Conservation (phyloP, 2,113 vertebrate species). For the Agapornis roseicollis region DNA sequence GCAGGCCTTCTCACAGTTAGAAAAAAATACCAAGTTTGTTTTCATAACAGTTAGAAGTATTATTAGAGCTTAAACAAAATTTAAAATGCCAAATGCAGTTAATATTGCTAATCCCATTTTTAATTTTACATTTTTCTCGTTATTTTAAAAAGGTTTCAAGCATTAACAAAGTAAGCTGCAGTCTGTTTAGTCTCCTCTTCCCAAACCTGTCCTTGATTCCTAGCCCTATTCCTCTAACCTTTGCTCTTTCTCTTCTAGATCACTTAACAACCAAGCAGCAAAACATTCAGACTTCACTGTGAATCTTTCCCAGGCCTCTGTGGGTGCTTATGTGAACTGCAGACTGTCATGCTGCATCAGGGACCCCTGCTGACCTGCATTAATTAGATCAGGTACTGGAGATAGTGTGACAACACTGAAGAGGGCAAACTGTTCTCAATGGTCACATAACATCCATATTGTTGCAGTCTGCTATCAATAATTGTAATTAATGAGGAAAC, state of each 20-base stretch:
- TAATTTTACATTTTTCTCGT: not conserved
- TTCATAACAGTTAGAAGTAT: not conserved
- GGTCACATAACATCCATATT: not conserved
- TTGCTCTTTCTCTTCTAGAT: not conserved
- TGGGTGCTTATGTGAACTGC: not conserved
- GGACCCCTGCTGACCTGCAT: accelerated
- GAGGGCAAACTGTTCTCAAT: not conserved
- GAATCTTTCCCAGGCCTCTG: not conserved
- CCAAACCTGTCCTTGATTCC: accelerated
- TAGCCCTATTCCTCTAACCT: not conserved
- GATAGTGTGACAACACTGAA: not conserved
- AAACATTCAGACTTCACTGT: not conserved
- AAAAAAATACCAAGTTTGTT: not conserved
- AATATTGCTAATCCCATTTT: not conserved
- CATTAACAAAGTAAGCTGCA: not conserved
- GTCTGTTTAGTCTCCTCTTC: not conserved
- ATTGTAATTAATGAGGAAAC: not conserved
- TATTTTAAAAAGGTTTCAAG: not conserved
- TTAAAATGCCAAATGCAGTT: not conserved
- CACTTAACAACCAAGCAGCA: not conserved
- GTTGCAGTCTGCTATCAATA: not conserved
- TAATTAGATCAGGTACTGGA: not conserved
- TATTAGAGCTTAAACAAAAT: not conserved
- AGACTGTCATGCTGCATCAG: not conserved
- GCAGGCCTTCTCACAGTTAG: not conserved